Evolutionary conservation across 1,140 invertebrate genomes (phyloP), one percentile per base, ranked within the genome.

Genomic region (Capitella teleta): DNA sequence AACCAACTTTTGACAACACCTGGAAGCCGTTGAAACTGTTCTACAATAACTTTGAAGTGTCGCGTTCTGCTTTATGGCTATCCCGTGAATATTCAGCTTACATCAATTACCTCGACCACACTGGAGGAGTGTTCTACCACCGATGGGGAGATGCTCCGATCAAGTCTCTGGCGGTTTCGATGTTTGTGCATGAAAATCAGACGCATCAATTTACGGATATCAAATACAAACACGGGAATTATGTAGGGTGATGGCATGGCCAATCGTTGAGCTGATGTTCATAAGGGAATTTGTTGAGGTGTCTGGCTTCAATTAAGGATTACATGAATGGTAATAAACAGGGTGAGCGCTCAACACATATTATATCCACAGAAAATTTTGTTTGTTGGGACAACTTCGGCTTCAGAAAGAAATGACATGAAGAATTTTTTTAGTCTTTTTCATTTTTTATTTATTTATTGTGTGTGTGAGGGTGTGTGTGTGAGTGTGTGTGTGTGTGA

Each of bases 11-110:
- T 24, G 30, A 32, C 2, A 18, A 28, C 19, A 8, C 5, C 16
- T 47, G 45, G 45, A 16, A 5, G 19, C 19, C 19, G 25, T 18
- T 18, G 26, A 21, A 18, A 8, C 4, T 47, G 6, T 47, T 24
- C 30, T 47, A 47, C 28, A 47, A 47, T 32, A 47, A 47, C 45
- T 47, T 47, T n/a, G 45, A 47, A 24, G 19, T 47, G 12, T 47
- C 45, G 6, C 19, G 45, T 5, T 3, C 32, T 5, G 21, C 19
- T 2, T 5, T 47, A n/a, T 47, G 45, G 45, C 19, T 47, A 18
- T 47, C 45, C 16, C 2, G 4, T 10, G 28, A 47, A 8, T 47
- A 47, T 18, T 16, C 18, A 10, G 3, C 14, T 6, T 47, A 47
- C 18, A 36, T 47, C 16, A 32, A 47, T 32, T 47, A 16, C 30